Base-by-base conservation (phyloP, 92 coral and sea anemone genomes). In the Galaxea fascicularis region DNA sequence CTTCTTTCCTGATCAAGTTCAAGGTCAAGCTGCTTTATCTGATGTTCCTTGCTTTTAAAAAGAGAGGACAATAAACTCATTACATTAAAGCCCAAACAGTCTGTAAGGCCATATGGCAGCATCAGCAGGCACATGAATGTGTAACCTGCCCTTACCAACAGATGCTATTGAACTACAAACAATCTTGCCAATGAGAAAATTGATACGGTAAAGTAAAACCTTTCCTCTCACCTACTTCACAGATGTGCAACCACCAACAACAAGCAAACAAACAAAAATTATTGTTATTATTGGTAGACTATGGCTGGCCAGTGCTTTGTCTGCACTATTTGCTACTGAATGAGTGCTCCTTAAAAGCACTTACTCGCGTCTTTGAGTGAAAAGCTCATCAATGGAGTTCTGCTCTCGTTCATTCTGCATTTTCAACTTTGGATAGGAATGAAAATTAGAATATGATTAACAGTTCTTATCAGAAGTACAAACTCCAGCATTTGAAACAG, bases 1-100 rank as follows among this genome's bases (percentile, higher is more conserved):
- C 98, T 93, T 62, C 93, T 93, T 71, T 96, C 99, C 63, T 96
- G 99, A 86, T 96, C 99, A 25, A 96, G 89, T 82, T 96, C 99
- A 67, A 94, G 67, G 56, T 96, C 98, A 27, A 96, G 86, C 58
- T 94, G 95, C 79, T 95, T 93, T 21, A 96, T 96, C 88, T 94
- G 98, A 26, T 90, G 90, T 41, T 96, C 99, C 82, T 96, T 94
- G 49, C 99, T 96, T 46, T 28, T 16, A 5, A 28, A 69, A 4
- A 47, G 15, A 12, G 52, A 51, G 64, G 22, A 49, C 11, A 13
- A 8, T 20, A 21, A 4, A 74, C 1, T 16, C 5, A 72, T 6
- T 31, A 35, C 28, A 12, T 17, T 3, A 7, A 3, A 9, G 17
- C 8, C 12, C 51, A 25, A 25, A n/a, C 21, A 24, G 29, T 27